These are phyloP conservation scores for Xenopus tropicalis DNA, from an alignment of 2,113 vertebrate species.

Conservation along the genomic window DNA sequence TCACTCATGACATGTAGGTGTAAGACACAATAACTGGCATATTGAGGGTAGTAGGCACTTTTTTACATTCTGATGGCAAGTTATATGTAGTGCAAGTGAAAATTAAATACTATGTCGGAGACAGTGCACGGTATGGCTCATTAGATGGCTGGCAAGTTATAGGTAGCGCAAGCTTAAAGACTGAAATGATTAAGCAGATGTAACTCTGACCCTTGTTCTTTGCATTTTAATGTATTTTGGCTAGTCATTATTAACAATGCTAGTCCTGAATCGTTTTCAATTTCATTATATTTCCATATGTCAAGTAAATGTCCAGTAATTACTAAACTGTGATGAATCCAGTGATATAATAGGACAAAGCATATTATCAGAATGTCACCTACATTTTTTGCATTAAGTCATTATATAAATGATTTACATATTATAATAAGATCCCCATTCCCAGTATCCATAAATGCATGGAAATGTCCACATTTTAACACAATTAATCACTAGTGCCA, in stretches of 20 bases:
- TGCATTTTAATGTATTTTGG: constrained; percentile 13
- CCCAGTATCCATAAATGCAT: constrained; percentile 30
- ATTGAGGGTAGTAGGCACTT: no score
- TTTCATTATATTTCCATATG: constrained; percentile 31
- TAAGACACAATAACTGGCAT: no score
- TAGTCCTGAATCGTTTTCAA: not conserved
- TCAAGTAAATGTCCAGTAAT: constrained; percentile 34
- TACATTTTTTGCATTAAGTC: constrained; percentile 26
- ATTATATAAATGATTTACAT: constrained; percentile 40
- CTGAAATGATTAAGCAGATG: no score
- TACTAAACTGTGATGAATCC: constrained; percentile 40
- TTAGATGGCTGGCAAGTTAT: no score
- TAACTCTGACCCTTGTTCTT: not conserved
- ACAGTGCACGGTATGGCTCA: no score
- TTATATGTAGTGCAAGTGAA: no score
- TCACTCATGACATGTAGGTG: no score
- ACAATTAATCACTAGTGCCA: constrained; percentile 36
- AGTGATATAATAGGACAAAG: constrained; percentile 7
- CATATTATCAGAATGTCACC: constrained; percentile 11
- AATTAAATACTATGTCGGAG: no score
- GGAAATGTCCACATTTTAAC: constrained; percentile 39
- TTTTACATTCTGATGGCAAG: no score
- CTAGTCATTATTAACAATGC: constrained; percentile 21
- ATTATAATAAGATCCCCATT: constrained; percentile 39
- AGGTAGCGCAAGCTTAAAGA: no score